Evolutionary conservation across 2,888 invertebrate species (phyloP), one percentile per base, ranked within the genome.

Genomic region (Poecilobothrus nobilitatus): DNA sequence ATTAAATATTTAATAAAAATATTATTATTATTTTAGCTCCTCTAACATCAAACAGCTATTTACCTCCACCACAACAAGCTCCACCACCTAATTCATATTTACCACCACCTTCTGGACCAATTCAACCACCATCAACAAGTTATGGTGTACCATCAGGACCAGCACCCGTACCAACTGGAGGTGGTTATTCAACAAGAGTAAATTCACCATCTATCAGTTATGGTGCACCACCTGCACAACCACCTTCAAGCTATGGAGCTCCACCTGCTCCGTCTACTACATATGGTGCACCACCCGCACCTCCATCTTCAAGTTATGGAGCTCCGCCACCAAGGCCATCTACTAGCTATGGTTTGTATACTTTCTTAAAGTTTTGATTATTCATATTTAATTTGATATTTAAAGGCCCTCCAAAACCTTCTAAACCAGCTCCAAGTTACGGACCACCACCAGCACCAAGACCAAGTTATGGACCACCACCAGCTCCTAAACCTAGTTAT

Each of bases 41-140:
- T 9, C 20, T 65, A 7, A 15, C 77, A 9, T 78, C 79, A 27
- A 80, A 75, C 65, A 74, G 71, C 41, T 81, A 81, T 67, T 68
- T 74, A 67, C 77, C 81, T 65, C 83, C 84, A 1, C 80, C 76
- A 1, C 80, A 81, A 12, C 83, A 83, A 68, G 76, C 76, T 27
- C 82, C 83, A 27, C 86, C 87, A 3, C 83, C 85, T 0, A 84
- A 82, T 27, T 84, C 84, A 6, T 88, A 87, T 73, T 83, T 86
- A 61, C 85, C 86, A 0, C 85, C 86, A 1, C 79, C 81, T 12
- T 80, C 81, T 1, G 81, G 78, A 1, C 81, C 80, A 10, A 82
- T 83, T 20, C 71, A 75, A 1, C 80, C 73, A 2, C 85, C 86
- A n/a, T 81, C 85, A 70, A 83, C 84, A 3, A 85, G 84, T 75